Evolutionary conservation across 92 coral and sea anemone species (phyloP).

Genomic region (Porites rus): DNA sequence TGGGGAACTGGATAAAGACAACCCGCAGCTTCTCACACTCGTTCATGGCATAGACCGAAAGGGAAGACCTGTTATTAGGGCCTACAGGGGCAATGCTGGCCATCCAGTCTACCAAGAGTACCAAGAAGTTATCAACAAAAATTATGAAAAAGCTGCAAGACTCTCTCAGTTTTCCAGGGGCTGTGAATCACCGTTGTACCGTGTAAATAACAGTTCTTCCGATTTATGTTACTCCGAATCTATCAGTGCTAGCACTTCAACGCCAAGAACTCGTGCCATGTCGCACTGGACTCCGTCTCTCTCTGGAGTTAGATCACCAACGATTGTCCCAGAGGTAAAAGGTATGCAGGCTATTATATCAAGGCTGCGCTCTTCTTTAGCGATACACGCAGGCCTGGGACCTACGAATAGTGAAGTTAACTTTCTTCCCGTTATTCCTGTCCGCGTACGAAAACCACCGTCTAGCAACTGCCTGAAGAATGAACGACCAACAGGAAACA

Average conservation of each 20-base stretch:
- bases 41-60: conserved; percentile 36
- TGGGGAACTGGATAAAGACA: neutral
- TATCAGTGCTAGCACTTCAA: neutral
- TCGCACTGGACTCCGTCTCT: neutral
- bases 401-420: neutral
- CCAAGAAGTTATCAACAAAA: conserved; percentile 9
- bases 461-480: neutral
- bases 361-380: conserved; percentile 18
- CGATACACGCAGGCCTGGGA: conserved; percentile 30
- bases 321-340: conserved; percentile 6
- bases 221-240: neutral
- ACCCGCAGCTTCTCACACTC: conserved; percentile 30
- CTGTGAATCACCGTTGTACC: neutral
- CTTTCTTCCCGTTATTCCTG: conserved; percentile 30
- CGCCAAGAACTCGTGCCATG: neutral
- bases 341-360: conserved; percentile 17
- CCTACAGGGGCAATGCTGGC: conserved; percentile 17
- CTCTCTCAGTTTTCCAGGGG: conserved; percentile 7
- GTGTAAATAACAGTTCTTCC: neutral
- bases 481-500: neutral
- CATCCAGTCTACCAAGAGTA: conserved; percentile 19
- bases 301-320: conserved; percentile 8
- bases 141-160: conserved; percentile 13
- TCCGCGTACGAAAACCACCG: neutral
- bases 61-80: conserved; percentile 29